Evolutionary conservation across 2,113 vertebrate species (phyloP), one percentile per base, ranked within the genome.

Genomic region (Patagioenas fasciata): DNA sequence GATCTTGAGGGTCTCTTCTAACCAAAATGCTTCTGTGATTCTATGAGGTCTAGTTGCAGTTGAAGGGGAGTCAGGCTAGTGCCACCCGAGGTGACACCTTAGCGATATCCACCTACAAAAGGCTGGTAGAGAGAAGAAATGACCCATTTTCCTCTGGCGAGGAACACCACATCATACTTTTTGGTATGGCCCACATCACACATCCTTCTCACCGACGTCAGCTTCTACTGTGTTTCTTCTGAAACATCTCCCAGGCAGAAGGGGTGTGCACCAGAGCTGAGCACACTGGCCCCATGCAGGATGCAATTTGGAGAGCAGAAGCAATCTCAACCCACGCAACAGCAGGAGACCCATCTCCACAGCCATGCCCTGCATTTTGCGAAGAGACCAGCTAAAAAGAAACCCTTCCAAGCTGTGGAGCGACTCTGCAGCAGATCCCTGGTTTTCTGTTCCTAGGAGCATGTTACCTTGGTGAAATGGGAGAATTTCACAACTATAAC

Each of bases 341-440:
- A 3, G 42, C 44, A 19, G 1, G 5, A 53, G 32, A 15, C 36
- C 0, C 0, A 42, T 44, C 36, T 26, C 65, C 1, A 0, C 31
- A 74, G 61, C 57, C 60, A 38, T 7, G 5, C 38, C 17, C 1
- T 1, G 58, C 21, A 9, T 85, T 80, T 54, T 40, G n/a, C 61
- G 54, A 31, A 56, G 70, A 54, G 16, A 44, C 29, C 2, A 28
- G 31, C 29, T 57, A 13, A 15, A 34, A 6, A 60, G 25, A 31
- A 82, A 84, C 19, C 73, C 70, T 53, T 32, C 48, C 61, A 57
- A 31, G 38, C 53, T 69, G 31, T 54, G 48, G 62, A 64, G 29
- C 4, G 11, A 20, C 19, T 64, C 72, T 48, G 62, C 54, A 58
- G 40, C 23, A 58, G 18, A 40, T 19, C 6, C 29, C 38, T 38